Percentiles rank a stretch among this genome's conserved stretches.
These are phyloP conservation scores for Calyptommatus sinebrachiatus DNA, from an alignment of 2,113 vertebrate genomes.

Conservation along the genomic window DNA sequence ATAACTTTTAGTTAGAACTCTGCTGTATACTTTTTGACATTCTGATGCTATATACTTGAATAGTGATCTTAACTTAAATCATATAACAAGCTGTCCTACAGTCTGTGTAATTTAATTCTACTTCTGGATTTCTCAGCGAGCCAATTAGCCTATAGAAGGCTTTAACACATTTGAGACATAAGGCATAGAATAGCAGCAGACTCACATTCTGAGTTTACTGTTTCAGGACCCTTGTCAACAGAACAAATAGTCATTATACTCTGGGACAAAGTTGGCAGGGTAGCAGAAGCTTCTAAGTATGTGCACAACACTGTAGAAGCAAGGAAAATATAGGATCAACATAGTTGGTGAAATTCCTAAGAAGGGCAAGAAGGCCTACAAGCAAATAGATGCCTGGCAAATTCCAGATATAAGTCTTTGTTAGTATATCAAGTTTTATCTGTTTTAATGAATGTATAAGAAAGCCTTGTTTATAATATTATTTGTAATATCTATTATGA, in stretches of 20 bases:
- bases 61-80: background rate
- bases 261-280: background rate
- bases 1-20: conserved; percentile 1
- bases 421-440: background rate
- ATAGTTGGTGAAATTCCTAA: background rate
- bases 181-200: background rate
- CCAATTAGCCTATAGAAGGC: background rate
- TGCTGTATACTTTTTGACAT: background rate
- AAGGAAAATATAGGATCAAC: background rate
- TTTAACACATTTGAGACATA: background rate
- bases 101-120: background rate
- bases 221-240: background rate
- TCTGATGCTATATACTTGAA: background rate
- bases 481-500: background rate
- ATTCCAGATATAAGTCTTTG: background rate
- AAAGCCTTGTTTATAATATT: background rate
- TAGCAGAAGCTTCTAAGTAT: background rate
- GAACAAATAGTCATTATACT: background rate
- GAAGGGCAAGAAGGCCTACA: background rate
- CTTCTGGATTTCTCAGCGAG: background rate
- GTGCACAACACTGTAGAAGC: background rate
- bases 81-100: background rate
- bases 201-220: background rate
- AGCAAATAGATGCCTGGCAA: background rate
- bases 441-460: background rate